phyloP scores from a whole-genome alignment of 1,140 invertebrate genomes.

The Antheraea pernyi region DNA sequence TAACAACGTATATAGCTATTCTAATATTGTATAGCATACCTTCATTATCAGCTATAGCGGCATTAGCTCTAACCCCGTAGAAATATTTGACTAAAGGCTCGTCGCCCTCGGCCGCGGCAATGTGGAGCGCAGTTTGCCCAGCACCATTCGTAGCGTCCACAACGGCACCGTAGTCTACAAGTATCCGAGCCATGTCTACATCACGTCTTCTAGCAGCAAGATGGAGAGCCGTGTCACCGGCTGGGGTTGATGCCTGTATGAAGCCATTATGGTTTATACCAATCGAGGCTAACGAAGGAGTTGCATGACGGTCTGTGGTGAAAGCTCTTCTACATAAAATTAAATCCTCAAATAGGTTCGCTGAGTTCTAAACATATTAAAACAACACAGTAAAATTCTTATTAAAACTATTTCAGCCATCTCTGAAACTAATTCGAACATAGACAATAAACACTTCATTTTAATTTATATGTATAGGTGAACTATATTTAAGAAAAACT shows the following conservation, averaged over 20 bases:
- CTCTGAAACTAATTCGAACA: too few relatives aligned
- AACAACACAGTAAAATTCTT: too few relatives aligned
- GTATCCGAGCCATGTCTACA: slow-evolving; percentile 93
- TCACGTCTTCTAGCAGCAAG: slow-evolving; percentile 93
- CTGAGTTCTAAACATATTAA: too few relatives aligned
- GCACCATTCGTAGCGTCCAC: slow-evolving; percentile 95
- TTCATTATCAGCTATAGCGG: slow-evolving; percentile 96
- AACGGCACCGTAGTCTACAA: slow-evolving; percentile 94
- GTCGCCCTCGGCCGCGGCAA: slow-evolving; percentile 97
- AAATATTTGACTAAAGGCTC: slow-evolving; percentile 97
- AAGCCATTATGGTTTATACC: background rate
- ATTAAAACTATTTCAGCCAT: too few relatives aligned
- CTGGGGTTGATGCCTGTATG: slow-evolving; percentile 82
- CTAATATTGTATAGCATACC: slow-evolving; percentile 54
- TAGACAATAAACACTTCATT: too few relatives aligned
- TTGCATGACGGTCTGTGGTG: too few relatives aligned
- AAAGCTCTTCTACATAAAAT: too few relatives aligned
- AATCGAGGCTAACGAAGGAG: background rate
- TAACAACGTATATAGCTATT: background rate
- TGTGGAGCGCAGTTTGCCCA: slow-evolving; percentile 95
- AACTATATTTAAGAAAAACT: too few relatives aligned
- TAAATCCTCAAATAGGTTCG: too few relatives aligned
- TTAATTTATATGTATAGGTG: too few relatives aligned
- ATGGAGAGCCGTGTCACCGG: slow-evolving; percentile 94
- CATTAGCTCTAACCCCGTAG: slow-evolving; percentile 95